Evolutionary conservation across 2,888 invertebrate species (phyloP).

Genomic region (Tubulanus polymorphus): DNA sequence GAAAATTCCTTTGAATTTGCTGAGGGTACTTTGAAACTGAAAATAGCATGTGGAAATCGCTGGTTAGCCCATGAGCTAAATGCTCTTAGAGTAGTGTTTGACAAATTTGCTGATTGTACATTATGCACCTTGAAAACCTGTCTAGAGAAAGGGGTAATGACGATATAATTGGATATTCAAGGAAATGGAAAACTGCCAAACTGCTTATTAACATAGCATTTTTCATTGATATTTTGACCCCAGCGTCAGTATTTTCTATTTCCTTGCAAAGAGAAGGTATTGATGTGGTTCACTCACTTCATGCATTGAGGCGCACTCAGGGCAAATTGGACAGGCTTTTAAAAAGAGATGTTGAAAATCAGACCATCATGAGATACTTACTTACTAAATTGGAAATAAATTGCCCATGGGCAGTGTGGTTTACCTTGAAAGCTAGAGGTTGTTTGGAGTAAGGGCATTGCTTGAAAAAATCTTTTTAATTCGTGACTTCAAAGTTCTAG

Average conservation of each 20-base stretch:
- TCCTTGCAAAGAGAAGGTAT: slow-evolving; percentile 2
- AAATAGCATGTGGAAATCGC: slow-evolving; percentile 5
- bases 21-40: not conserved
- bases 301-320: not conserved
- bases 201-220: slow-evolving; percentile 6
- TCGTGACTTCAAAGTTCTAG: too few species aligned
- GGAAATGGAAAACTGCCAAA: slow-evolving; percentile 5
- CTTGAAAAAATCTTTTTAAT: too few species aligned
- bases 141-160: not conserved
- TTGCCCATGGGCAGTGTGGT: too few species aligned
- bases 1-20: not conserved
- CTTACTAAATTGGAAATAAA: too few species aligned
- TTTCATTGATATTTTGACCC: slow-evolving; percentile 2
- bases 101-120: slow-evolving; percentile 9
- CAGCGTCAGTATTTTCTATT: slow-evolving; percentile 3
- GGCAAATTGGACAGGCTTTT: not conserved
- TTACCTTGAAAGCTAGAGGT: too few species aligned
- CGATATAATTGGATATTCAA: not conserved
- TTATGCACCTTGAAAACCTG: slow-evolving; percentile 5
- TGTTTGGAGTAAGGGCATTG: too few species aligned
- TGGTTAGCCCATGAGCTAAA: slow-evolving; percentile 4
- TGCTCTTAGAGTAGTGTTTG: slow-evolving; percentile 2
- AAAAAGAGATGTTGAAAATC: not conserved
- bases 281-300: not conserved
- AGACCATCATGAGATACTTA: not conserved